Conservation (phyloP, 2,888 invertebrate genomes). For the Nymphalis polychloros region DNA sequence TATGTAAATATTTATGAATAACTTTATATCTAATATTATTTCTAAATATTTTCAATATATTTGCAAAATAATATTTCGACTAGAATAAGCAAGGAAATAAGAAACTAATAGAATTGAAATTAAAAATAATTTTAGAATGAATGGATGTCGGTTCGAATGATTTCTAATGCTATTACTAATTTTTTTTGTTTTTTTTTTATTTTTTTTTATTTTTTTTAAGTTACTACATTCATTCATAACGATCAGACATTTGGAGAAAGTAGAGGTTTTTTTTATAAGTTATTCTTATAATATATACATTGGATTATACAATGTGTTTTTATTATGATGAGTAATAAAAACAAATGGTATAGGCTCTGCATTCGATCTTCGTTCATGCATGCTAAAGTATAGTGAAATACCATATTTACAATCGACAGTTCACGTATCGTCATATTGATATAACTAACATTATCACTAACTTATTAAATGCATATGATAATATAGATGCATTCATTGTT, state of each 20-base stretch:
- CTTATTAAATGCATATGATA: slow-evolving; percentile 1
- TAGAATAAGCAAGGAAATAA: slow-evolving; percentile 23
- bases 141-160: slow-evolving; percentile 1
- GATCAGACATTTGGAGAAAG: too few relatives aligned
- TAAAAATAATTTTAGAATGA: background rate
- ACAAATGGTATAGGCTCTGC: slow-evolving; percentile 20
- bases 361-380: slow-evolving; percentile 28
- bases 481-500: background rate
- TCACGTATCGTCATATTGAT: background rate
- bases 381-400: slow-evolving; percentile 22
- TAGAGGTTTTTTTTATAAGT: background rate
- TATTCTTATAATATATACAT: background rate
- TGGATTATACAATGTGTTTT: background rate
- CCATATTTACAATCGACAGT: background rate
- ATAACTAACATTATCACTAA: background rate
- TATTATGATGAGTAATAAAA: slow-evolving; percentile 1
- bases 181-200: background rate
- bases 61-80: slow-evolving; percentile 21
- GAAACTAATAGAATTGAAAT: slow-evolving; percentile 15
- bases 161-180: background rate
- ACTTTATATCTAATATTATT: slow-evolving; percentile 18
- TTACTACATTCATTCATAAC: background rate
- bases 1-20: background rate
- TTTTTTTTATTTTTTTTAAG: background rate
- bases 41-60: slow-evolving; percentile 8